Conservation (phyloP, 1,140 invertebrate genomes). For the Rhagoletis zephyria region DNA sequence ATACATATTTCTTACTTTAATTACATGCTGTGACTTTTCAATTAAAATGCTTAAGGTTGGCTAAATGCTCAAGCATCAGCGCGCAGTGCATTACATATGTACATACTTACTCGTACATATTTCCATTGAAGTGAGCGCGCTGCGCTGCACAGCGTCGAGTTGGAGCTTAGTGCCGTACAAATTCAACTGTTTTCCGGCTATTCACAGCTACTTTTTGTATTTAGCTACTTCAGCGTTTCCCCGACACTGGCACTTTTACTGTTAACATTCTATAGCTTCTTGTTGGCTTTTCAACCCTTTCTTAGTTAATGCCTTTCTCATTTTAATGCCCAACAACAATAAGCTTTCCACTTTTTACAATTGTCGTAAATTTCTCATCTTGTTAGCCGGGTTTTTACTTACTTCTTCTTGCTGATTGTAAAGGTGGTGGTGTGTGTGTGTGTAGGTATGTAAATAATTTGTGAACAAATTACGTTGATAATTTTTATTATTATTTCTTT, state of each 20-base stretch:
- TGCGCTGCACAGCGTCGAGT: background rate
- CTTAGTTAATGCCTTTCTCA: slow-evolving; percentile 1
- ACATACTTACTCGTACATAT: background rate
- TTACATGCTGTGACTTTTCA: slow-evolving; percentile 50
- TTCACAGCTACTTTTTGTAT: slow-evolving; percentile 12
- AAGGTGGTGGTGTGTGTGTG: background rate
- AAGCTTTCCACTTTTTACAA: slow-evolving; percentile 6
- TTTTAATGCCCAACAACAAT: slow-evolving; percentile 19
- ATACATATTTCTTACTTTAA: background rate
- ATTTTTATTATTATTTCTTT: slow-evolving; percentile 36
- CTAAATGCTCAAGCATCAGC: slow-evolving; percentile 48
- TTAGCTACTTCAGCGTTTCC: slow-evolving; percentile 13
- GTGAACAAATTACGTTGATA: slow-evolving; percentile 34
- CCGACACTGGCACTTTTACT: background rate
- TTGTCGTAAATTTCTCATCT: slow-evolving; percentile 32
- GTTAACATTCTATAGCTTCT: slow-evolving; percentile 25
- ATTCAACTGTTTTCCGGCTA: background rate
- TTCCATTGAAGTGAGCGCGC: background rate
- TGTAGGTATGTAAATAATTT: slow-evolving; percentile 25
- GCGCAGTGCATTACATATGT: slow-evolving; percentile 12
- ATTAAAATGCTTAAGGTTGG: slow-evolving; percentile 52
- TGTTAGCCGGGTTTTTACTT: slow-evolving; percentile 22
- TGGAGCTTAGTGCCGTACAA: background rate
- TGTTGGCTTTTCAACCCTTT: slow-evolving; percentile 14
- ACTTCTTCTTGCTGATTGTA: background rate